phyloP scores from a whole-genome alignment of 2,888 invertebrate species.

The Hydroisotoma schaefferi region DNA sequence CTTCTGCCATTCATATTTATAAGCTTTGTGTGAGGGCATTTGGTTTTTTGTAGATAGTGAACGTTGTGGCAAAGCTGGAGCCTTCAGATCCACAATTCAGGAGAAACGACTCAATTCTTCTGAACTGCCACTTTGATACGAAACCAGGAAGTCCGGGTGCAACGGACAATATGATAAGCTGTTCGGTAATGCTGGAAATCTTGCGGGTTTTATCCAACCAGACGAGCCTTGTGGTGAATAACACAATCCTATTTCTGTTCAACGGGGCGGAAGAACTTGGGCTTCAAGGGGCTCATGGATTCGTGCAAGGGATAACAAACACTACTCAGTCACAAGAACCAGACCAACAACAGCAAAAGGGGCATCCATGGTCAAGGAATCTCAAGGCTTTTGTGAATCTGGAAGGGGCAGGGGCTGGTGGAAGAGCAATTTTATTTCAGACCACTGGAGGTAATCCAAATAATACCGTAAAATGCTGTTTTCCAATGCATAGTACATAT shows the following conservation, averaged over 20 bases:
- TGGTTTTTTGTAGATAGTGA: slow-evolving; percentile 43
- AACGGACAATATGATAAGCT: slow-evolving; percentile 84
- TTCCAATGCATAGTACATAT: too few relatives aligned
- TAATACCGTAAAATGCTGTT: too few relatives aligned
- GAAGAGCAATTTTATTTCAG: slow-evolving; percentile 86
- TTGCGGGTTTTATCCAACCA: slow-evolving; percentile 64
- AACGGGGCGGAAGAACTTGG: slow-evolving; percentile 79
- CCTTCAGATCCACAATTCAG: slow-evolving; percentile 11
- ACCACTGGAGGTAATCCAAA: slow-evolving; percentile 56
- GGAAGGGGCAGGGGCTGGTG: slow-evolving; percentile 89
- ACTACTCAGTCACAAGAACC: slow-evolving; percentile 6
- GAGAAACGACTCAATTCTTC: slow-evolving; percentile 35
- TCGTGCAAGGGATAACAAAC: slow-evolving; percentile 27
- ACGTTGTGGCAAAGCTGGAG: slow-evolving; percentile 41
- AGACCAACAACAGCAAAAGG: slow-evolving; percentile 9
- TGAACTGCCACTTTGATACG: slow-evolving; percentile 87
- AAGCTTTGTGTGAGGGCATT: too few relatives aligned
- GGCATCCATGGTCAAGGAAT: slow-evolving; percentile 76
- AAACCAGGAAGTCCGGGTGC: slow-evolving; percentile 84
- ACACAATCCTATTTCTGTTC: slow-evolving; percentile 77
- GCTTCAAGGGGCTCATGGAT: slow-evolving; percentile 44
- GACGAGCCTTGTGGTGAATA: slow-evolving; percentile 61
- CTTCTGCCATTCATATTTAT: too few relatives aligned
- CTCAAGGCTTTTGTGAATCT: slow-evolving; percentile 79
- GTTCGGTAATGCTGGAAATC: slow-evolving; percentile 78